A percentile compares a stretch with the other conserved stretches of the same genome.
Evolutionary conservation across 2,797 vertebrate species (phyloP).

Genomic region (Rhynchonycteris naso): DNA sequence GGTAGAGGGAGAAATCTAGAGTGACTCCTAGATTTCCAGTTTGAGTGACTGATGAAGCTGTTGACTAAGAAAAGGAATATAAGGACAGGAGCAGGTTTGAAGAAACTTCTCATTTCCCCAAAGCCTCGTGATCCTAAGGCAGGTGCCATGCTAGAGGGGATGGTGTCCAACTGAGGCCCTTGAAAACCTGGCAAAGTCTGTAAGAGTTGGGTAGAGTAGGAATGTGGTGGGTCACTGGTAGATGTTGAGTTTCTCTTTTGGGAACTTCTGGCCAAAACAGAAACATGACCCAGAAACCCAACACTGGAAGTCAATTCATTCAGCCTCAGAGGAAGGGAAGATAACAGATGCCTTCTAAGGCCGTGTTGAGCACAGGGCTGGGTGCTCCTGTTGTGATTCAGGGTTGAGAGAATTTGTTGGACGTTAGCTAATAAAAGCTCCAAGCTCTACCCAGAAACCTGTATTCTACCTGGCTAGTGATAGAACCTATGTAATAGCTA

Average conservation of each 20-base stretch:
- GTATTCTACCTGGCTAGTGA: background rate
- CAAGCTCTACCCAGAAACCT: background rate
- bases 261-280: background rate
- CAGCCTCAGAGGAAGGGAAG: background rate
- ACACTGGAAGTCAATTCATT: background rate
- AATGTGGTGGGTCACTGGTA: background rate
- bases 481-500: background rate
- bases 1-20: background rate
- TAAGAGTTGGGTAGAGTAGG: background rate
- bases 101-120: background rate
- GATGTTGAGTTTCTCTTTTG: background rate
- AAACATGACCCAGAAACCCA: background rate
- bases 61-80: background rate
- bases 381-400: background rate
- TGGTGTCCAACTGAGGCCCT: background rate
- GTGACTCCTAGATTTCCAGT: background rate
- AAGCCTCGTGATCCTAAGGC: background rate
- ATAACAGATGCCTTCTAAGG: background rate
- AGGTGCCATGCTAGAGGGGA: background rate
- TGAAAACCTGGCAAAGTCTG: background rate
- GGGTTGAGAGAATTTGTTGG: background rate
- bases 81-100: background rate
- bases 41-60: background rate
- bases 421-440: background rate
- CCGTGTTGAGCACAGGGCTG: fast-evolving